Conservation (phyloP, 1,140 invertebrate species). For the Ruditapes philippinarum region DNA sequence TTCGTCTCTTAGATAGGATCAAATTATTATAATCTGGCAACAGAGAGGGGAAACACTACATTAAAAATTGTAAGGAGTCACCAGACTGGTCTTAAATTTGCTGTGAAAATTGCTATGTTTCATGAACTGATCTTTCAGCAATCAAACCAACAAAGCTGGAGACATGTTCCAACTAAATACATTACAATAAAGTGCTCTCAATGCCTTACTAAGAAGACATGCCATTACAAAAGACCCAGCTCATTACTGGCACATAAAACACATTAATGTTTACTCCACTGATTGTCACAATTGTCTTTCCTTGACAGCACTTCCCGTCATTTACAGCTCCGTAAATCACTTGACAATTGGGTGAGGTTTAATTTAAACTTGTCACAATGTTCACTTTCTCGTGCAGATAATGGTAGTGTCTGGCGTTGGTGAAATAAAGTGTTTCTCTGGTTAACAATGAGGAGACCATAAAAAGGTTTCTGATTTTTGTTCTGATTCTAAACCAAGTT, state of each 20-base stretch:
- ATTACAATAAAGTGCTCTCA: constrained; percentile 10
- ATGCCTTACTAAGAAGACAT: background rate
- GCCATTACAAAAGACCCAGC: constrained; percentile 35
- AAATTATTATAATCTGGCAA: too few species aligned
- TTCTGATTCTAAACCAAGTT: background rate
- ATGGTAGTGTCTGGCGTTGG: background rate
- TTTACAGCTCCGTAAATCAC: constrained; percentile 49
- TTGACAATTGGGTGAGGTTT: constrained; percentile 21
- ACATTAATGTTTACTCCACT: constrained; percentile 35
- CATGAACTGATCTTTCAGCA: background rate
- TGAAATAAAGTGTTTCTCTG: constrained; percentile 2
- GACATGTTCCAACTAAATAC: constrained; percentile 22
- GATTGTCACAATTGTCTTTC: constrained; percentile 42
- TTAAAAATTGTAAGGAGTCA: too few species aligned
- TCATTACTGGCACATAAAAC: constrained; percentile 37
- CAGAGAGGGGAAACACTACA: too few species aligned
- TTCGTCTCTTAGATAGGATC: too few species aligned
- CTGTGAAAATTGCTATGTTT: background rate
- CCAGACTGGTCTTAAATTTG: background rate
- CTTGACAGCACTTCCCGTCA: constrained; percentile 43
- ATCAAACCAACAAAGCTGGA: background rate
- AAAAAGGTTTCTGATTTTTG: too few species aligned
- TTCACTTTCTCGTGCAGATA: constrained; percentile 14
- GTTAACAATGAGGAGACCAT: constrained; percentile 1
- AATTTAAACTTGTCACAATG: constrained; percentile 54